A percentile compares a stretch with the other conserved stretches of the same genome.
phyloP scores from a whole-genome alignment of 2,797 vertebrate species.

The Hirundo rustica region DNA sequence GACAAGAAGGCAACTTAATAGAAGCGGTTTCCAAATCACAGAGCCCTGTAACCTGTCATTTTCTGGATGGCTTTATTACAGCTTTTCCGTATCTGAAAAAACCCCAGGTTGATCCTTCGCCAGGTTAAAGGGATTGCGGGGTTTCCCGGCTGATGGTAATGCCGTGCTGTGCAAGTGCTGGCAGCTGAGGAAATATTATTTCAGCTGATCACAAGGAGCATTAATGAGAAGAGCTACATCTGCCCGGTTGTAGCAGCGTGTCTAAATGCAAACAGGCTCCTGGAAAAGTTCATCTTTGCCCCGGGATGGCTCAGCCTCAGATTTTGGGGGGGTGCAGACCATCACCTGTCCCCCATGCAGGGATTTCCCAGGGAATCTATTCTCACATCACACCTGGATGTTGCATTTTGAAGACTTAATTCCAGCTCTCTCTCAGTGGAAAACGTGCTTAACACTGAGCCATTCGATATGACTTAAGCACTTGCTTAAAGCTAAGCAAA shows the following conservation, averaged over 20 bases:
- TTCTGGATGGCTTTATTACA: slow-evolving; percentile 78
- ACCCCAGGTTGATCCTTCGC: slow-evolving; percentile 9
- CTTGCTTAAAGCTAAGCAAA: background rate
- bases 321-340: background rate
- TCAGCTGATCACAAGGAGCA: slow-evolving; percentile 31
- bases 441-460: background rate
- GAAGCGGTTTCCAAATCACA: slow-evolving; percentile 75
- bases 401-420: background rate
- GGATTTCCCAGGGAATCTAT: background rate
- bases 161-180: background rate
- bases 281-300: background rate
- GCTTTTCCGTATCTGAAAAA: slow-evolving; percentile 23
- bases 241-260: background rate
- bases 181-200: slow-evolving; percentile 39
- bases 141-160: slow-evolving; percentile 8
- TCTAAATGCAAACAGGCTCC: background rate
- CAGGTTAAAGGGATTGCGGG: slow-evolving; percentile 46
- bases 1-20: slow-evolving; percentile 77
- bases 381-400: background rate
- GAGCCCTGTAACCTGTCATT: slow-evolving; percentile 79
- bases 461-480: background rate
- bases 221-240: slow-evolving; percentile 11
- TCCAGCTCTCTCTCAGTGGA: background rate
- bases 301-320: background rate
- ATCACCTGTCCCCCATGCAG: accelerated